Percentiles rank a stretch among this genome's conserved stretches.
Evolutionary conservation across 2,113 vertebrate species (phyloP).

Genomic region (Taxidea taxus): DNA sequence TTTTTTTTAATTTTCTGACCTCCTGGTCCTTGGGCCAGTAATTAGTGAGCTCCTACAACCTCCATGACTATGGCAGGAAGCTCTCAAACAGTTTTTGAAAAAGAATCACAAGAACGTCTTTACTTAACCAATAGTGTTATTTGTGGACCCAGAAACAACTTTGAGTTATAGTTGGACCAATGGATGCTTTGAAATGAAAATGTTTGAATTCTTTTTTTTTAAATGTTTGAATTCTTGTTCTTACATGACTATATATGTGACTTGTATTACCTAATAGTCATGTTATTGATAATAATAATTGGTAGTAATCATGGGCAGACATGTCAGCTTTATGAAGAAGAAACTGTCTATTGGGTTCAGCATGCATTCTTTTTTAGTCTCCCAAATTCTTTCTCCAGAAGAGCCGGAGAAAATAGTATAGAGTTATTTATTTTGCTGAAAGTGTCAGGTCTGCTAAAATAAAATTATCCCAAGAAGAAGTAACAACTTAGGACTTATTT

Average conservation of each 20-base stretch:
- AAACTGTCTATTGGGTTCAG: not conserved
- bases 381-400: not conserved
- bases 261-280: not conserved
- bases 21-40: not conserved
- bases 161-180: not conserved
- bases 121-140: not conserved
- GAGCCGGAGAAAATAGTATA: not conserved
- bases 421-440: slow-evolving; percentile 30
- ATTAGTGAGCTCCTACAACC: not conserved
- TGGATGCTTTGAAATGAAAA: not conserved
- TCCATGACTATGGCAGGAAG: not conserved
- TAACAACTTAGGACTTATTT: not conserved
- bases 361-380: not conserved
- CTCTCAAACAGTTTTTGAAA: slow-evolving; percentile 1
- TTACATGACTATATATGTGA: not conserved
- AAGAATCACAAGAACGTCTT: not conserved
- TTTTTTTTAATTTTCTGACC: not conserved
- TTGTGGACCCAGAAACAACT: not conserved
- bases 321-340: not conserved
- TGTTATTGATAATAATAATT: not conserved
- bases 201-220: slow-evolving; percentile 23
- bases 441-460: not conserved
- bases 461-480: not conserved
- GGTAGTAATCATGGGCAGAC: not conserved
- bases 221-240: not conserved